Percentiles rank a stretch among this genome's conserved stretches.
Conservation (phyloP, 2,113 vertebrate species). For the Oreotrochilus melanogaster region DNA sequence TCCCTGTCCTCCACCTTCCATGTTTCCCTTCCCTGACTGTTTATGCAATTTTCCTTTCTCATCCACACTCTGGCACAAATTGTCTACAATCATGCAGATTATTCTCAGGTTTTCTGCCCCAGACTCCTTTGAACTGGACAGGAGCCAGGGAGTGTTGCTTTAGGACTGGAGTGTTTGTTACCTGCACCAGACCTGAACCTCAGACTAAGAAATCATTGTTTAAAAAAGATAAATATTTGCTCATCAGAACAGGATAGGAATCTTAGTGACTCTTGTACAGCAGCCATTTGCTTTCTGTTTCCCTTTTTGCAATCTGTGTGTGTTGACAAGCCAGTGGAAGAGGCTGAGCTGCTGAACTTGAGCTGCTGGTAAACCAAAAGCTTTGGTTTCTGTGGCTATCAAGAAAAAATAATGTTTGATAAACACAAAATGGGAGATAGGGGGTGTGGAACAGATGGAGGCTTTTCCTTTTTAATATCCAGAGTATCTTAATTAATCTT, state of each 20-base stretch:
- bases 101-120: neutral
- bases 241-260: neutral
- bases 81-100: neutral
- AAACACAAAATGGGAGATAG: neutral
- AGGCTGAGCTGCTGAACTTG: neutral
- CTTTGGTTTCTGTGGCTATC: neutral
- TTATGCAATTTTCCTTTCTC: neutral
- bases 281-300: constrained; percentile 25
- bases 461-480: neutral
- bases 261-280: neutral
- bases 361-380: neutral
- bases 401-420: neutral
- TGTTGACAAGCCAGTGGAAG: neutral
- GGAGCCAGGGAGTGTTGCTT: neutral
- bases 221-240: constrained; percentile 47
- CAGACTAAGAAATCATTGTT: neutral
- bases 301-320: neutral
- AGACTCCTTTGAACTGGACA: neutral
- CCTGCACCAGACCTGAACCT: neutral
- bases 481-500: neutral
- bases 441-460: neutral
- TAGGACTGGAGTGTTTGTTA: neutral
- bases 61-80: neutral
- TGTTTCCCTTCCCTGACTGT: neutral
- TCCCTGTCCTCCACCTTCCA: neutral